These are phyloP conservation scores for Cyprinus carpio DNA, from an alignment of 2,113 vertebrate genomes.

Conservation along the genomic window DNA sequence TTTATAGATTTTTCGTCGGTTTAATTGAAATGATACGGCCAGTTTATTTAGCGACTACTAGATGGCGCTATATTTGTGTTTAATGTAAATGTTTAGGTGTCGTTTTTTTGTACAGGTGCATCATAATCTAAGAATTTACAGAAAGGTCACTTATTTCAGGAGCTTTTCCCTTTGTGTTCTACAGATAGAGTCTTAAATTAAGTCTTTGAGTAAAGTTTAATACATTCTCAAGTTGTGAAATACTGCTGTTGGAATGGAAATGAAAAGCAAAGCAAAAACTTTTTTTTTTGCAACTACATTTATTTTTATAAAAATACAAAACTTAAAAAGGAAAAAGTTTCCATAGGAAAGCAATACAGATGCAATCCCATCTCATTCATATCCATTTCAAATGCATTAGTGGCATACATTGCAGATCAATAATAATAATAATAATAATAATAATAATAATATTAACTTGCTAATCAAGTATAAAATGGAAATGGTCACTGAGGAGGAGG, in stretches of 20 bases:
- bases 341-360: constrained; percentile 95
- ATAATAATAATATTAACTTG: constrained; percentile 56
- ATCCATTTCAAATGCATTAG: constrained; percentile 70
- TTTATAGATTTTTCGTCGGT: background rate
- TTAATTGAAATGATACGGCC: background rate
- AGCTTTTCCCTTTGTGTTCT: background rate
- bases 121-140: no score
- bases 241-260: background rate
- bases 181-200: no score
- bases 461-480: constrained; percentile 57
- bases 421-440: constrained; percentile 55
- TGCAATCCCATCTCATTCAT: constrained; percentile 87
- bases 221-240: background rate
- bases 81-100: no score
- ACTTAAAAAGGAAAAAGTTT: constrained; percentile 82
- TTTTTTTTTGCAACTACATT: constrained; percentile 40
- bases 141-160: no score
- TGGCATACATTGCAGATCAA: constrained; percentile 39
- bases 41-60: no score
- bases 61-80: background rate
- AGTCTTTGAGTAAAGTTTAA: background rate
- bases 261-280: background rate
- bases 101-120: no score
- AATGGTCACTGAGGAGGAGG: constrained; percentile 21
- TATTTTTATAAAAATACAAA: constrained; percentile 76